phyloP scores from a whole-genome alignment of 2,113 vertebrate species.

The Cnemophilus loriae region DNA sequence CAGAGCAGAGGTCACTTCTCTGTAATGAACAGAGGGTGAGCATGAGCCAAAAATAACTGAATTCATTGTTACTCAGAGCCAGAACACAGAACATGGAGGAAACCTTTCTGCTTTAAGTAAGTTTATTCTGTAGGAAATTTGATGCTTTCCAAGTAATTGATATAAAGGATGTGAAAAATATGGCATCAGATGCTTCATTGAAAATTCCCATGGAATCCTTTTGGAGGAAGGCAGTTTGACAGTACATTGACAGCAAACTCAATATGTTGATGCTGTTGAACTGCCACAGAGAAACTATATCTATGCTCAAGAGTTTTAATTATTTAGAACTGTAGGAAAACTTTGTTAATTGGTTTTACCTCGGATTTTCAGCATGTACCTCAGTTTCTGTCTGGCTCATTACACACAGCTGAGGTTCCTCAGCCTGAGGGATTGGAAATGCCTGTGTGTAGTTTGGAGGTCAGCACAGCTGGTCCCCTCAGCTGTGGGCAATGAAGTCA shows the following conservation, averaged over 20 bases:
- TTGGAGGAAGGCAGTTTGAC: not conserved
- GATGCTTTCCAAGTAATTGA: not conserved
- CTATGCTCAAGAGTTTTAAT: not conserved
- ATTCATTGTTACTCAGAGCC: not conserved
- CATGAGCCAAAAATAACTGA: not conserved
- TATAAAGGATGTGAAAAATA: not conserved
- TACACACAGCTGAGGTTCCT: not conserved
- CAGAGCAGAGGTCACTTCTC: slow-evolving; percentile 9
- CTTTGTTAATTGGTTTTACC: not conserved
- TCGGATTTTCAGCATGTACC: not conserved
- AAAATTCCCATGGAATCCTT: not conserved
- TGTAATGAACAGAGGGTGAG: not conserved
- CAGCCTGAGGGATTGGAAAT: rapidly evolving
- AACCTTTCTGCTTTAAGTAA: not conserved
- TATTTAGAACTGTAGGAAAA: not conserved
- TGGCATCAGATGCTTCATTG: not conserved
- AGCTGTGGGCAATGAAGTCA: not conserved
- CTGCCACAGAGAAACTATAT: not conserved
- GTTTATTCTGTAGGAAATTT: not conserved
- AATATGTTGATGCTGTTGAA: not conserved
- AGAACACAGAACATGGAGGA: not conserved
- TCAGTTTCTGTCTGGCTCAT: not conserved
- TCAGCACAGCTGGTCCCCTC: not conserved
- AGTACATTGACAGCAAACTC: not conserved
- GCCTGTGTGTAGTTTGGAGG: not conserved